These are phyloP conservation scores for Scolopax rusticola DNA, from an alignment of 2,797 vertebrate genomes.

Conservation along the genomic window DNA sequence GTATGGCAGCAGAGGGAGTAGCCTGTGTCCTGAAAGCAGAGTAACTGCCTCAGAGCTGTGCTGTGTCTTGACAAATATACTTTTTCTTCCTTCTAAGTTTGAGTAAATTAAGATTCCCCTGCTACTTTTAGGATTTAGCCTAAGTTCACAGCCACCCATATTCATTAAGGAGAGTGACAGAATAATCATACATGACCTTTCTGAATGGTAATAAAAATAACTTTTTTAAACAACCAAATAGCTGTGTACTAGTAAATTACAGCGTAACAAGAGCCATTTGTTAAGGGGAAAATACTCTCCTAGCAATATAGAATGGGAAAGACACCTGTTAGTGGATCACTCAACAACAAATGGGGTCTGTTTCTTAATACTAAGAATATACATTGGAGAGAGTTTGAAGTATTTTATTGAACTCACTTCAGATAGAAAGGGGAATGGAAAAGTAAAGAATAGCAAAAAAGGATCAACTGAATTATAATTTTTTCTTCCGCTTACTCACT, in stretches of 20 bases:
- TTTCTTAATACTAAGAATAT: neutral
- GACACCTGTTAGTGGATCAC: neutral
- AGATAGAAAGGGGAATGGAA: neutral
- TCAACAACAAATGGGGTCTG: neutral
- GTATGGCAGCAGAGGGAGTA: neutral
- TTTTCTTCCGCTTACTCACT: neutral
- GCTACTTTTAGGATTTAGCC: neutral
- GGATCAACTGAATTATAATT: neutral
- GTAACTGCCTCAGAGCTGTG: neutral
- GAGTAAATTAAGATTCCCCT: neutral
- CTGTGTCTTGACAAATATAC: neutral
- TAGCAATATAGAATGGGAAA: neutral
- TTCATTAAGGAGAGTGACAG: neutral
- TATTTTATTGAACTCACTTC: neutral
- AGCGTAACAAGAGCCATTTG: neutral
- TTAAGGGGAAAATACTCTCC: neutral
- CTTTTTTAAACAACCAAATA: neutral
- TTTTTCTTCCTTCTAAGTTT: neutral
- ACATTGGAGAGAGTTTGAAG: neutral
- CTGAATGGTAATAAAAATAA: neutral
- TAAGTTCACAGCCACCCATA: neutral
- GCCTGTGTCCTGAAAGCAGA: neutral
- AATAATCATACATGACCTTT: neutral
- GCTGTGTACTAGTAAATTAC: neutral
- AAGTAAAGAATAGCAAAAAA: neutral